Evolutionary conservation across 2,888 invertebrate genomes (phyloP).

Genomic region (Melikaiella ostensackeni): DNA sequence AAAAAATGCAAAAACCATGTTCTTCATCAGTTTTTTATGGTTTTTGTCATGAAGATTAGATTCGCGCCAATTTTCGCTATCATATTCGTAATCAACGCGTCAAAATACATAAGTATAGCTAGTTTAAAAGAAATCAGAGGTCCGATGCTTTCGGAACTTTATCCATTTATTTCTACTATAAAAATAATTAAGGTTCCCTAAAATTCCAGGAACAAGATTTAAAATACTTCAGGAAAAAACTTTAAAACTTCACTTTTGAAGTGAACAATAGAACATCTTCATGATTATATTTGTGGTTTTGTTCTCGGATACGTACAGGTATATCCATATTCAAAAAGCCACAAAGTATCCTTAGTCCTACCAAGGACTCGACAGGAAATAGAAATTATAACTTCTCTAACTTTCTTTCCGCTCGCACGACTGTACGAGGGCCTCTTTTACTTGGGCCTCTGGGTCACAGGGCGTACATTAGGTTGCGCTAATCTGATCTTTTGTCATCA

Average conservation of each 20-base stretch:
- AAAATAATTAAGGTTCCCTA: too few relatives aligned
- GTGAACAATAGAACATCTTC: constrained; percentile 1
- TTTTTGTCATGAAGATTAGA: too few relatives aligned
- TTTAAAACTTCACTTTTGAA: neutral
- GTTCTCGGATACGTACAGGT: neutral
- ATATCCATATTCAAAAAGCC: constrained; percentile 12
- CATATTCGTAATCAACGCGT: too few relatives aligned
- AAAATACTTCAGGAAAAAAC: neutral
- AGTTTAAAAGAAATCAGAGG: too few relatives aligned
- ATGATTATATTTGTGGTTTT: constrained; percentile 13
- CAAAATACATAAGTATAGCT: too few relatives aligned
- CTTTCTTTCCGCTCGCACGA: constrained; percentile 2
- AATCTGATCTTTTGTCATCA: constrained; percentile 35
- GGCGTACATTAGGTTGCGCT: constrained; percentile 11
- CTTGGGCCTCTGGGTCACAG: neutral
- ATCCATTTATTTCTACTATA: too few relatives aligned
- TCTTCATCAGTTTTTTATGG: too few relatives aligned
- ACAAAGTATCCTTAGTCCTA: neutral
- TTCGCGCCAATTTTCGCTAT: too few relatives aligned
- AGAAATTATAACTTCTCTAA: constrained; percentile 15
- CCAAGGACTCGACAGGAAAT: constrained; percentile 9
- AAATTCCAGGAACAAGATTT: constrained; percentile 1
- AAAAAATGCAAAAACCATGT: too few relatives aligned
- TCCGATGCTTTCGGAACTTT: too few relatives aligned
- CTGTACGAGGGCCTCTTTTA: neutral